Evolutionary conservation across 2,797 vertebrate genomes (phyloP).

Genomic region (Cygnus olor): DNA sequence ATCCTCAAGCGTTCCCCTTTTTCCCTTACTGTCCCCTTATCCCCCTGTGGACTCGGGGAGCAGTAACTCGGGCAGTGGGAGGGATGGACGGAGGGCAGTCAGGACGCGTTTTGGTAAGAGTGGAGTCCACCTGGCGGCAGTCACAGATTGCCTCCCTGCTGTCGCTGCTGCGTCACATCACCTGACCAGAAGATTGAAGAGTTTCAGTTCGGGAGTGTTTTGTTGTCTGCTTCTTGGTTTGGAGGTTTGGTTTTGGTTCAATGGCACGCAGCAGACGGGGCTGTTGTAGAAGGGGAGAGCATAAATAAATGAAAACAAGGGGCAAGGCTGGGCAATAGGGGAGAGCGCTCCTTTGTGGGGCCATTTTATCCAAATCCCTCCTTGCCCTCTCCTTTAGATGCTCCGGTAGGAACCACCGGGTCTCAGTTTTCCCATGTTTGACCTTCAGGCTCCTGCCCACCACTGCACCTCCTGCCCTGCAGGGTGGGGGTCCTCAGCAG

Average conservation of each 20-base stretch:
- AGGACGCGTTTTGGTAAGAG: background rate
- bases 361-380: background rate
- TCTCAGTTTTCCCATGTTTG: background rate
- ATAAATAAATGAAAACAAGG: background rate
- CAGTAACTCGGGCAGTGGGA: background rate
- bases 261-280: fast-evolving
- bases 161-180: fast-evolving
- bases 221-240: background rate
- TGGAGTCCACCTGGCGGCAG: background rate
- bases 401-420: background rate
- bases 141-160: background rate
- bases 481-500: background rate
- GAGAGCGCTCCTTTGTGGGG: background rate
- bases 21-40: too few relatives aligned
- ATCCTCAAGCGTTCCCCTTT: background rate
- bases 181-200: background rate
- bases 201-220: background rate
- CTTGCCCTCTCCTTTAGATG: background rate
- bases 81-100: background rate
- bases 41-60: background rate
- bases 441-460: background rate
- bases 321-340: background rate
- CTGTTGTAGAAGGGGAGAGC: background rate
- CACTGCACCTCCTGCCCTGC: background rate
- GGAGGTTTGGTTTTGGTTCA: background rate